A percentile compares a stretch with the other conserved stretches of the same genome.
Evolutionary conservation across 2,888 invertebrate species (phyloP).

Genomic region (Pilophorus perplexus): DNA sequence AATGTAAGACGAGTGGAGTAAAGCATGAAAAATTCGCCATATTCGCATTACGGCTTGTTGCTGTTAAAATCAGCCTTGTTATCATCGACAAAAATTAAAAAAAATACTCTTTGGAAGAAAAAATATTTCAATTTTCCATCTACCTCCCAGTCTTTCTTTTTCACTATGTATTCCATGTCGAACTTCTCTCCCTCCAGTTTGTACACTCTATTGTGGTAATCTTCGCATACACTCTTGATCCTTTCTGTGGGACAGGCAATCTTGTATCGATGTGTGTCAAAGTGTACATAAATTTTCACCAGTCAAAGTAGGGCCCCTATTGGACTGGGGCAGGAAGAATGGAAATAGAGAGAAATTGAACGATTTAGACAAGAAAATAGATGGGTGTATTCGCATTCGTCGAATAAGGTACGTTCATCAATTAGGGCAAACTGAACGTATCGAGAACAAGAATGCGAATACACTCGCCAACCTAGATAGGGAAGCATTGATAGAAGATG

Average conservation of each 20-base stretch:
- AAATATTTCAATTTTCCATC: slow-evolving; percentile 29
- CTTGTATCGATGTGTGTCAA: slow-evolving; percentile 32
- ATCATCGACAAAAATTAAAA: slow-evolving; percentile 26
- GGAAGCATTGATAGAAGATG: no score
- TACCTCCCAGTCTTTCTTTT: slow-evolving; percentile 98
- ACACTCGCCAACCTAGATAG: no score
- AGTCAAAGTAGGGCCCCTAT: slow-evolving; percentile 5
- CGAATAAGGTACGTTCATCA: no score
- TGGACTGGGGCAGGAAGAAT: no score
- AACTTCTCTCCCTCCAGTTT: slow-evolving; percentile 91
- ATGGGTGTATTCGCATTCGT: no score
- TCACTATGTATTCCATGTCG: slow-evolving; percentile 97
- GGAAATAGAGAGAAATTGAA: slow-evolving; percentile 15
- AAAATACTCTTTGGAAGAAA: slow-evolving; percentile 37
- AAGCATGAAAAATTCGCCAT: slow-evolving; percentile 38
- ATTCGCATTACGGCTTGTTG: slow-evolving; percentile 32
- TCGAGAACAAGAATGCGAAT: no score
- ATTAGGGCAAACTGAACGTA: no score
- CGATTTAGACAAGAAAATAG: no score
- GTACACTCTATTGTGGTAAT: slow-evolving; percentile 84
- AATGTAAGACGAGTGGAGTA: slow-evolving; percentile 34
- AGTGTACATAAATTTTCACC: slow-evolving; percentile 27
- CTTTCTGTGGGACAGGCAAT: slow-evolving; percentile 60
- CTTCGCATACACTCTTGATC: slow-evolving; percentile 72
- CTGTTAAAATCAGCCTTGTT: slow-evolving; percentile 41